These are phyloP conservation scores for Aythya baeri DNA, from an alignment of 2,113 vertebrate genomes.

Conservation along the genomic window DNA sequence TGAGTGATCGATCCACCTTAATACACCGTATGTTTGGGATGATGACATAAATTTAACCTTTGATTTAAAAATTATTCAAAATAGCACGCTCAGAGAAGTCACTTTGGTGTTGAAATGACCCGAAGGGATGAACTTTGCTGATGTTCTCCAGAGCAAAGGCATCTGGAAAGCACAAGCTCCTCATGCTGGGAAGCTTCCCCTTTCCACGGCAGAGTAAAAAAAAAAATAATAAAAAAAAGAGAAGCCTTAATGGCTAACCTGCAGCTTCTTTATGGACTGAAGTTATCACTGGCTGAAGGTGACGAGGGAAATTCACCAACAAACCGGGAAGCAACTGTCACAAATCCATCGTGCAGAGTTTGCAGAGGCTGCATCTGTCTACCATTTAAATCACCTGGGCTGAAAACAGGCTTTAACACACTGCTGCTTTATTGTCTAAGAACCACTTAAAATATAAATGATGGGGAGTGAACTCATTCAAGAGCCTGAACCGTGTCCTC, in stretches of 20 bases:
- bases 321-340: background rate
- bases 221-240: no score
- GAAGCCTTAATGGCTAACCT: background rate
- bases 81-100: background rate
- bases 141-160: background rate
- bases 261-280: background rate
- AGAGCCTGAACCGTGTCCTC: fast-evolving
- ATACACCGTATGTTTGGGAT: background rate
- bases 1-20: background rate
- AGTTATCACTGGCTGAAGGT: background rate
- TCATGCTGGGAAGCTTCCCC: background rate
- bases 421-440: background rate
- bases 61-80: constrained; percentile 2
- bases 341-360: background rate
- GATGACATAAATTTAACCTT: background rate
- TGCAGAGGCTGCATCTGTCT: background rate
- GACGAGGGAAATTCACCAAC: background rate
- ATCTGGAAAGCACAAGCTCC: background rate
- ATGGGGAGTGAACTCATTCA: background rate
- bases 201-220: background rate
- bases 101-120: background rate
- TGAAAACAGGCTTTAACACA: background rate
- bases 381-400: background rate
- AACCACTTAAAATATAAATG: background rate
- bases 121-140: background rate